phyloP scores from a whole-genome alignment of 2,888 invertebrate genomes.

The Acleris cristana region DNA sequence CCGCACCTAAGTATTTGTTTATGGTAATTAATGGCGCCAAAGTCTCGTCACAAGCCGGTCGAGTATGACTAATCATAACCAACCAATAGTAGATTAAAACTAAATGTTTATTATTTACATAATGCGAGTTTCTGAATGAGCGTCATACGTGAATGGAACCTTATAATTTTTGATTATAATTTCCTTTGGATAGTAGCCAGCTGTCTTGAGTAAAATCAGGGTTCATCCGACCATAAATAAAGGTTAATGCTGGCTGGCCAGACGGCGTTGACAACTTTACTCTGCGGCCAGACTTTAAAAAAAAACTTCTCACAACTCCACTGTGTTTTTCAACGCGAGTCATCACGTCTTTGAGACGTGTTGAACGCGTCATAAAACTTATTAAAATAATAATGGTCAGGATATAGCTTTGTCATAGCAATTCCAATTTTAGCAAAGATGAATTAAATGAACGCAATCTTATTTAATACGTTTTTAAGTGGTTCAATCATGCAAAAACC shows the following conservation, averaged over 20 bases:
- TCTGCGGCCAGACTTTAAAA: slow-evolving; percentile 55
- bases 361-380: slow-evolving; percentile 1
- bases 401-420: background rate
- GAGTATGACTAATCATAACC: slow-evolving; percentile 13
- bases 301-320: slow-evolving; percentile 40
- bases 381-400: slow-evolving; percentile 11
- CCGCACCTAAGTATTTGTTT: slow-evolving; percentile 9
- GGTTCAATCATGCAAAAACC: slow-evolving; percentile 4
- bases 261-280: slow-evolving; percentile 70
- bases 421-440: slow-evolving; percentile 16
- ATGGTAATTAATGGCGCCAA: slow-evolving; percentile 30
- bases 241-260: slow-evolving; percentile 58
- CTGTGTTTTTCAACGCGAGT: slow-evolving; percentile 25
- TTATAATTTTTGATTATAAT: slow-evolving; percentile 55
- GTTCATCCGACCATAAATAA: slow-evolving; percentile 63
- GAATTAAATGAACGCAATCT: slow-evolving; percentile 4
- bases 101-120: background rate
- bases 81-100: slow-evolving; percentile 6
- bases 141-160: slow-evolving; percentile 30
- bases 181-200: slow-evolving; percentile 60
- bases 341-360: slow-evolving; percentile 16
- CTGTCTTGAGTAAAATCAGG: slow-evolving; percentile 53
- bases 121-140: slow-evolving; percentile 19
- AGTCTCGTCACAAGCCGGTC: slow-evolving; percentile 5
- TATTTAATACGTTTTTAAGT: slow-evolving; percentile 20